Conservation (phyloP, 2,888 invertebrate genomes). For the Antitype chi region DNA sequence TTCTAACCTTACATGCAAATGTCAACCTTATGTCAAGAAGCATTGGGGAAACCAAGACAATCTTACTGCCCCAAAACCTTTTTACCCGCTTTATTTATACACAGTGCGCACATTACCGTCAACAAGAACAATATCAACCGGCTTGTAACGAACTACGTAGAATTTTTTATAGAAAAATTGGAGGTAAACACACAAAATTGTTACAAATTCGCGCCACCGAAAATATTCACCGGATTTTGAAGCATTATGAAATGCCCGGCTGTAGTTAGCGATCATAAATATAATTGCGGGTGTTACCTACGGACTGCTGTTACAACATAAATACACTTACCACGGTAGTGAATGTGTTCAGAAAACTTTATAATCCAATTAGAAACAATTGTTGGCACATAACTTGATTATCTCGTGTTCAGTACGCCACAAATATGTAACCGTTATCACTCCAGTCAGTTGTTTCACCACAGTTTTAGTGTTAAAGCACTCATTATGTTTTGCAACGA, state of each 20-base stretch:
- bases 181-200: slow-evolving; percentile 52
- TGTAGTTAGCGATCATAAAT: slow-evolving; percentile 21
- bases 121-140: slow-evolving; percentile 45
- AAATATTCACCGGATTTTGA: slow-evolving; percentile 16
- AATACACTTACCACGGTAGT: slow-evolving; percentile 61
- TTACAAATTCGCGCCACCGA: slow-evolving; percentile 16
- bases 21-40: slow-evolving; percentile 13
- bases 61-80: slow-evolving; percentile 30
- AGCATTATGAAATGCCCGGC: slow-evolving; percentile 2
- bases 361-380: slow-evolving; percentile 66
- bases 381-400: slow-evolving; percentile 54
- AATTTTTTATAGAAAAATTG: slow-evolving; percentile 27
- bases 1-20: slow-evolving; percentile 7
- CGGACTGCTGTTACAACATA: slow-evolving; percentile 58
- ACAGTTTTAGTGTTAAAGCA: slow-evolving; percentile 46
- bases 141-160: slow-evolving; percentile 26
- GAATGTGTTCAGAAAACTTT: slow-evolving; percentile 51
- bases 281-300: slow-evolving; percentile 62
- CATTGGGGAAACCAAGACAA: not conserved
- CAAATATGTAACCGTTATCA: slow-evolving; percentile 46
- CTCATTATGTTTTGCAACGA: slow-evolving; percentile 60
- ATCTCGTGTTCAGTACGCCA: slow-evolving; percentile 36
- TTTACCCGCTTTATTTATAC: slow-evolving; percentile 48
- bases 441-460: slow-evolving; percentile 45
- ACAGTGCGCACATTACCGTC: slow-evolving; percentile 21